Evolutionary conservation across 2,797 vertebrate species (phyloP).

Genomic region (Halcyon badia): DNA sequence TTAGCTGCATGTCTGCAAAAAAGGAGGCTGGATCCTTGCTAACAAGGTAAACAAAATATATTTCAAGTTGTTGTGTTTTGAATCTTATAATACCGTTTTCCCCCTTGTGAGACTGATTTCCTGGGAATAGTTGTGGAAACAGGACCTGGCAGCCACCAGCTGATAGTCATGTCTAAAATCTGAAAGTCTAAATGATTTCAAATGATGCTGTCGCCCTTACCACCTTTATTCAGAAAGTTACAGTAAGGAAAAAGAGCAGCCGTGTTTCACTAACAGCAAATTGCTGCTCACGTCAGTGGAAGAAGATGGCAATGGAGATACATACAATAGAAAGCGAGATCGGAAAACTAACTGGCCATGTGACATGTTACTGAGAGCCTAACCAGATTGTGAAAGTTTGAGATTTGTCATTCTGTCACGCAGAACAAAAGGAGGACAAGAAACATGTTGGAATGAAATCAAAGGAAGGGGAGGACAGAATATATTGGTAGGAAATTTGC

Average conservation of each 20-base stretch:
- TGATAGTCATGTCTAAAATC: slow-evolving; percentile 54
- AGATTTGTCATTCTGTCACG: not conserved
- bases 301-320: not conserved
- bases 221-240: not conserved
- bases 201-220: not conserved
- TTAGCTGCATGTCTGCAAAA: slow-evolving; percentile 78
- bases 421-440: slow-evolving; percentile 57
- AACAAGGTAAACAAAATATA: slow-evolving; percentile 72
- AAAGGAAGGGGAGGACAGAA: not conserved
- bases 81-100: slow-evolving; percentile 6
- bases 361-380: not conserved
- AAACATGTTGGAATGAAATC: slow-evolving; percentile 26
- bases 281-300: not conserved
- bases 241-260: not conserved
- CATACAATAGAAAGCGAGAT: not conserved
- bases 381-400: not conserved
- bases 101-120: not conserved
- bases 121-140: slow-evolving; percentile 54
- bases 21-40: slow-evolving; percentile 78
- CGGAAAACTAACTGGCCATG: not conserved
- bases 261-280: not conserved
- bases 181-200: not conserved
- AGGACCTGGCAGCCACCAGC: slow-evolving; percentile 74
- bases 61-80: slow-evolving; percentile 48
- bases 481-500: not conserved